Base-by-base conservation (phyloP, 2,888 invertebrate species). In the Eurytoma californica region DNA sequence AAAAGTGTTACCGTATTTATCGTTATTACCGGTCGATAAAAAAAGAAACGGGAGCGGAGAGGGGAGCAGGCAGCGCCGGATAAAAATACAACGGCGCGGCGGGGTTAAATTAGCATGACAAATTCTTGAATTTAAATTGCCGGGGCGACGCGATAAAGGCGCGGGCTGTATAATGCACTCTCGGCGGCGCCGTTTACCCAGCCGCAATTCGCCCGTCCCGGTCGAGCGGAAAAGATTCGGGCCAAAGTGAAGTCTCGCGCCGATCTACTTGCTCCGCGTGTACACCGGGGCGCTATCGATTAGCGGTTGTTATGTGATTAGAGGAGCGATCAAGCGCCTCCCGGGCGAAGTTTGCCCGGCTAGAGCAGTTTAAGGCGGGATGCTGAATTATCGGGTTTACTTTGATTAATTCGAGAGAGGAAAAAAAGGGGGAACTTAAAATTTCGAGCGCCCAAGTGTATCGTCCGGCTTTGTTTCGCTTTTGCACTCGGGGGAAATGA, bases 31-130 rank as follows among this genome's bases (percentile, higher is more conserved):
- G 58, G 49, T 63, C 53, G 63, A 70, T 18, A 65, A 70, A 47
- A 65, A 24, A 51, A 28, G n/a, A 2, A 16, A 13, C 20, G 60
- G 24, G n/a, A n/a, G n/a, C n/a, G n/a, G n/a, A n/a, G n/a, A n/a
- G 24, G 47, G 20, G 47, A 72, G 39, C 39, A 7, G 39, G 39
- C 39, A 9, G 39, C 39, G 9, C 28, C 13, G 20, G 72, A 72
- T 55, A 76, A 69, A 80, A 65, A 51, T 67, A 60, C 55, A 60
- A 20, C 16, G 18, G 49, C 28, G 5, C 65, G 55, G 12, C 4
- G 60, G 39, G 60, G 72, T 65, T 80, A 77, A 80, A 80, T 80
- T 80, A 80, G 73, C 80, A 69, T 73, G 80, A 80, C 80, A 80
- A 77, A 77, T 80, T 80, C 80, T 80, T 77, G 68, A 80, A 80